A percentile compares a stretch with the other conserved stretches of the same genome.
Conservation (phyloP, 2,888 invertebrate species). For the Carpatolechia fugitivella region DNA sequence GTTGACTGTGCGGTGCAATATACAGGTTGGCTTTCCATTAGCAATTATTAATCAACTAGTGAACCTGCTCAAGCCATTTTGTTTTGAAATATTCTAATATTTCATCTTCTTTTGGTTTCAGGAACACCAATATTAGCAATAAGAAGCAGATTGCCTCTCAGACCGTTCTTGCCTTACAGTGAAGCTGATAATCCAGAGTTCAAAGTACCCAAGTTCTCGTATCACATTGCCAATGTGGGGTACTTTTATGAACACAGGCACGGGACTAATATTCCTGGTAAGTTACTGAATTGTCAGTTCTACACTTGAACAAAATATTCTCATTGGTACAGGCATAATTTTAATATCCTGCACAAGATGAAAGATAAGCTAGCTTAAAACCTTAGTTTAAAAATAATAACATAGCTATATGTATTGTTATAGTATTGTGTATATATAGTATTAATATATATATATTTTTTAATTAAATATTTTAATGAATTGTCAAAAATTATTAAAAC, state of each 20-base stretch:
- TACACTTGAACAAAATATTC: neutral
- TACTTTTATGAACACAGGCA: constrained; percentile 78
- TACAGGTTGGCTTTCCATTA: constrained; percentile 59
- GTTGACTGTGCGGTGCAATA: constrained; percentile 85
- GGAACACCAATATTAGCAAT: constrained; percentile 83
- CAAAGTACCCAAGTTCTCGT: constrained; percentile 77
- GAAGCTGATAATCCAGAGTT: constrained; percentile 79
- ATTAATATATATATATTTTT: too few relatives aligned
- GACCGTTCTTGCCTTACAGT: constrained; percentile 77
- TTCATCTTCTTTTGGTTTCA: too few relatives aligned
- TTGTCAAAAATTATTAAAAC: too few relatives aligned
- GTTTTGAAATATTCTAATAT: neutral
- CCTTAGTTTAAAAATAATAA: too few relatives aligned
- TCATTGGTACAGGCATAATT: neutral
- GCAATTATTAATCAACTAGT: neutral
- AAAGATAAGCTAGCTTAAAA: too few relatives aligned
- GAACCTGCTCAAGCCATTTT: neutral
- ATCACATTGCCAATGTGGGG: constrained; percentile 82
- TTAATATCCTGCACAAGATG: neutral
- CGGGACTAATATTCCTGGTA: constrained; percentile 88
- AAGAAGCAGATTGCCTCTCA: constrained; percentile 84
- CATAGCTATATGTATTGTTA: too few relatives aligned
- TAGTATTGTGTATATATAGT: too few relatives aligned
- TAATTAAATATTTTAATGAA: too few relatives aligned
- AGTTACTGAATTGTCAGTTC: neutral